phyloP scores from a whole-genome alignment of 2,797 vertebrate genomes.

The Crossoptilon crossoptilon region DNA sequence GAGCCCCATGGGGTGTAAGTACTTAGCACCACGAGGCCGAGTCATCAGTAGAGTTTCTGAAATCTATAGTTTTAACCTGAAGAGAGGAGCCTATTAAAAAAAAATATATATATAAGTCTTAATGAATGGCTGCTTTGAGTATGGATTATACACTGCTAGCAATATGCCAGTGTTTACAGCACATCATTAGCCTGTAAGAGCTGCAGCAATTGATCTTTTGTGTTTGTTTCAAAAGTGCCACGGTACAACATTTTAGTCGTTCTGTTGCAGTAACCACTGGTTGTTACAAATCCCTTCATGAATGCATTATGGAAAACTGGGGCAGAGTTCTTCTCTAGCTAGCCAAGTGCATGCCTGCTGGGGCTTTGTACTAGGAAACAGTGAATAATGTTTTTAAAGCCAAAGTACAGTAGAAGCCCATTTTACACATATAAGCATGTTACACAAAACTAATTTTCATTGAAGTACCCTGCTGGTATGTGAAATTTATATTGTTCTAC shows the following conservation, averaged over 20 bases:
- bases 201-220: slow-evolving; percentile 70
- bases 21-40: background rate
- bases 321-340: slow-evolving; percentile 74
- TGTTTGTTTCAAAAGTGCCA: slow-evolving; percentile 73
- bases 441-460: slow-evolving; percentile 38
- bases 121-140: slow-evolving; percentile 56
- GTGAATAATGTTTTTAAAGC: slow-evolving; percentile 66
- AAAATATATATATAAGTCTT: slow-evolving; percentile 1
- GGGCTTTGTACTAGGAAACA: slow-evolving; percentile 75
- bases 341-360: slow-evolving; percentile 79
- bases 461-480: slow-evolving; percentile 28
- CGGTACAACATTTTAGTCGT: slow-evolving; percentile 61
- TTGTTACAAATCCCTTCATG: slow-evolving; percentile 79
- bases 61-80: slow-evolving; percentile 15
- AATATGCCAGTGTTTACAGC: slow-evolving; percentile 66
- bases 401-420: slow-evolving; percentile 64
- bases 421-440: slow-evolving; percentile 50
- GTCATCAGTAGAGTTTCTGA: background rate
- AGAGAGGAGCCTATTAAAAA: background rate
- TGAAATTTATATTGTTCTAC: slow-evolving; percentile 40
- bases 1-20: background rate
- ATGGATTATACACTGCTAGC: slow-evolving; percentile 64
- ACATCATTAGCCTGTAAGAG: slow-evolving; percentile 67
- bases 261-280: slow-evolving; percentile 70
- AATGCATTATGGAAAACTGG: slow-evolving; percentile 81